Conservation (phyloP, 2,888 invertebrate genomes). For the Campoplex capitator region DNA sequence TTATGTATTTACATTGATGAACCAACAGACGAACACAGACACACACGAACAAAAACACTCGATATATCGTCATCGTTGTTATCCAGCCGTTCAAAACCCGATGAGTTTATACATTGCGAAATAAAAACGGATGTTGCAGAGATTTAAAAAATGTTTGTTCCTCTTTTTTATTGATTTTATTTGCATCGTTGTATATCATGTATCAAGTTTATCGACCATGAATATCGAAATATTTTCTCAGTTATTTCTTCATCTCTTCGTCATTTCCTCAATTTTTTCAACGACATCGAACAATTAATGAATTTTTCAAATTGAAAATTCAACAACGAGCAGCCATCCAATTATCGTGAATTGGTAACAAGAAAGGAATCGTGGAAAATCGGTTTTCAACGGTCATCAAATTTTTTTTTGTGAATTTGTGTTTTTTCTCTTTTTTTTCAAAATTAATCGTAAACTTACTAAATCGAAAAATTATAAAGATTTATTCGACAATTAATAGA, state of each 20-base stretch:
- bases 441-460: not conserved
- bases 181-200: not conserved
- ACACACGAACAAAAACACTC: not conserved
- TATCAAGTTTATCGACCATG: no score
- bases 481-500: not conserved
- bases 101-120: slow-evolving; percentile 63
- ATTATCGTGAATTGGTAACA: not conserved
- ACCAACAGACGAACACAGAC: slow-evolving; percentile 7
- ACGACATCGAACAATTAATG: no score
- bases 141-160: not conserved
- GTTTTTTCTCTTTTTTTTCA: no score
- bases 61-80: slow-evolving; percentile 36
- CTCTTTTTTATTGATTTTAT: not conserved
- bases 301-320: not conserved
- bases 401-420: not conserved
- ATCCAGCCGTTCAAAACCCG: slow-evolving; percentile 27
- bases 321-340: not conserved
- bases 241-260: no score
- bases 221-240: no score
- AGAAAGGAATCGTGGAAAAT: not conserved
- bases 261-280: no score
- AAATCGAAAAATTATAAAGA: not conserved
- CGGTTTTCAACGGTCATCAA: not conserved
- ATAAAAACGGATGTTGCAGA: slow-evolving; percentile 54
- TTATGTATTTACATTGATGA: slow-evolving; percentile 25